These are phyloP conservation scores for Lamprologus callipterus DNA, from an alignment of 2,113 vertebrate species.

Conservation along the genomic window DNA sequence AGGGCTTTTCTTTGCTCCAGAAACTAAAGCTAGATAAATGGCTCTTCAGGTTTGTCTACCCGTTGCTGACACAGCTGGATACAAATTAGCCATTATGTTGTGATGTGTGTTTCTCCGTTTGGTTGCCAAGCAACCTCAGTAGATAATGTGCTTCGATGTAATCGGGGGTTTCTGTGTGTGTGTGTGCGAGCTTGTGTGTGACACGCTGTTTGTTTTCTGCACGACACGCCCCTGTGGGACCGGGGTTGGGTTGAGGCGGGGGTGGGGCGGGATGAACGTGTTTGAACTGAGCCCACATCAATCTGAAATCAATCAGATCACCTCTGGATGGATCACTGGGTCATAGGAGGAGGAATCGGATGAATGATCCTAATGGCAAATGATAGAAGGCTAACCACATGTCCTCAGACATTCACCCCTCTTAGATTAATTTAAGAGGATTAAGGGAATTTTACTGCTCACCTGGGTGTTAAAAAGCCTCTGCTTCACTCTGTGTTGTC, in stretches of 20 bases:
- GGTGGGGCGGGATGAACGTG: background rate
- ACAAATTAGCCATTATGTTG: conserved; percentile 43
- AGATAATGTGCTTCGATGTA: conserved; percentile 23
- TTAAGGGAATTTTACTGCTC: background rate
- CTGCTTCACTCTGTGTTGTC: background rate
- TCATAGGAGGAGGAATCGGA: background rate
- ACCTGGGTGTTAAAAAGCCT: background rate
- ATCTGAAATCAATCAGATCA: background rate
- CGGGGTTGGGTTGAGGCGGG: background rate
- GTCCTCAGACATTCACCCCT: background rate
- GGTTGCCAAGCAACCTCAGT: conserved; percentile 51
- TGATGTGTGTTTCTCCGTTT: conserved; percentile 1
- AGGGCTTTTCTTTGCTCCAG: background rate
- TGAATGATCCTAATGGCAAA: background rate
- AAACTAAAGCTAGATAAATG: background rate
- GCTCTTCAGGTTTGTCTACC: background rate
- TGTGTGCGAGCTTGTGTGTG: background rate
- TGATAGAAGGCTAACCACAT: background rate
- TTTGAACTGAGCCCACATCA: background rate
- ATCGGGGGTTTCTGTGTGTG: conserved; percentile 8
- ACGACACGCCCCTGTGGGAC: background rate
- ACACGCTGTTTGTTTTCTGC: conserved; percentile 7
- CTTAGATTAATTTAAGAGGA: conserved; percentile 9
- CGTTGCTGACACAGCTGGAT: conserved; percentile 57
- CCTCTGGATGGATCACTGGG: background rate